These are phyloP conservation scores for Adelognathus sp. DNA, from an alignment of 2,888 invertebrate species.

Conservation along the genomic window DNA sequence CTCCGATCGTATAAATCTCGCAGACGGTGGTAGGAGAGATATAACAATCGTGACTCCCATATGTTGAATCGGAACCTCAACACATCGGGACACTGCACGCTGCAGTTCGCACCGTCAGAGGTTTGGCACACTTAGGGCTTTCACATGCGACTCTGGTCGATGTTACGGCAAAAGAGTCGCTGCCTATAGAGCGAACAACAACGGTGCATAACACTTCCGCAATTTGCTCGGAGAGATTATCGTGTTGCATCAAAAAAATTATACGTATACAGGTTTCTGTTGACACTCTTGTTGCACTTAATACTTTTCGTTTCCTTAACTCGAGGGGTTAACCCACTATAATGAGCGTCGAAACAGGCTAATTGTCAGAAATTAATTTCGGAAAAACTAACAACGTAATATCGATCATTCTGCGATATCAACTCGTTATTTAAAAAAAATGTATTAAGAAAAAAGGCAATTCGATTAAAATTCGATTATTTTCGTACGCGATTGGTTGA, in stretches of 20 bases:
- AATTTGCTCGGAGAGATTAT: conserved; percentile 55
- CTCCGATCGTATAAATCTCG: conserved; percentile 8
- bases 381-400: too few relatives aligned
- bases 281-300: not conserved
- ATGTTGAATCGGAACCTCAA: conserved; percentile 16
- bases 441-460: too few relatives aligned
- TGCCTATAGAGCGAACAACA: conserved; percentile 36
- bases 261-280: conserved; percentile 5
- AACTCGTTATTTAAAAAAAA: too few relatives aligned
- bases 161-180: not conserved
- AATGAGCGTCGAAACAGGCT: too few relatives aligned
- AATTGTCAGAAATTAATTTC: too few relatives aligned
- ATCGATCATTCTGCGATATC: too few relatives aligned
- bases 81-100: not conserved
- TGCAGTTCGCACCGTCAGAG: not conserved
- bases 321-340: too few relatives aligned
- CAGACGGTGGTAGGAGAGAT: not conserved
- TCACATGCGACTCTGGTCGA: conserved; percentile 42
- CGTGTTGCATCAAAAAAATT: conserved; percentile 46
- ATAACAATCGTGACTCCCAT: not conserved
- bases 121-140: conserved; percentile 59
- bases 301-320: too few relatives aligned
- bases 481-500: too few relatives aligned
- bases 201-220: conserved; percentile 61
- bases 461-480: too few relatives aligned